Base-by-base conservation (phyloP, 2,113 vertebrate species). In the Anarhynchus alexandrinus region DNA sequence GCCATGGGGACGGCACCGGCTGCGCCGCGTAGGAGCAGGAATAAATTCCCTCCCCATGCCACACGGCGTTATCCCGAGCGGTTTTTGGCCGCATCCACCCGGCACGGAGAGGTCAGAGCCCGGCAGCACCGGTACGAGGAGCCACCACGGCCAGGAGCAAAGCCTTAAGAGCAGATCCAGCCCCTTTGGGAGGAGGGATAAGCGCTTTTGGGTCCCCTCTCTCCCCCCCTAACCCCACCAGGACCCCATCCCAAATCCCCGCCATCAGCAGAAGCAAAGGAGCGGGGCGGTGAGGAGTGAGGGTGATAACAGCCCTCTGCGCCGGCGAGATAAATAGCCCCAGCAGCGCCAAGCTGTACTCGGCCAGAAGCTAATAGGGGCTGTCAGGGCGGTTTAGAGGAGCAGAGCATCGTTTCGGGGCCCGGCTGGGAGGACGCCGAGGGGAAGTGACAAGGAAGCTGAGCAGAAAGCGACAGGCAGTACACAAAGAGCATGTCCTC, bases 401-500 rank as follows among this genome's bases (percentile, higher is more conserved):
- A 94, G 77, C 86, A n/a, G 93, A 95, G 95, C 97, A 90, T 95
- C 83, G 23, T 94, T 95, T 94, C 52, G 22, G 92, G 73, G 86
- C 94, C 89, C 6, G 74, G 69, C 91, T 77, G 51, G 72, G 94
- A 96, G 96, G 92, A 92, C 20, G 93, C 29, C 55, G 84, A 96
- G 95, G 95, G 96, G 95, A 97, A 98, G 97, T 82, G 98, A 97
- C 96, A 96, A 97, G 89, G 96, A 96, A 96, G 97, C 90, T 65
- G 96, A 97, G 97, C 95, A 96, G 87, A 81, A 94, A 97, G 98
- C 85, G 95, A 96, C 95, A 96, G 94, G 96, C 95, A 71, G 94
- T 96, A 95, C 96, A 97, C 98, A 98, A 98, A 98, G 97, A 97
- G 96, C 94, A 22, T 17, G 94, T 98, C 98, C 98, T 97, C 98